Evolutionary conservation across 2,797 vertebrate species (phyloP).

Genomic region (Catharus ustulatus): DNA sequence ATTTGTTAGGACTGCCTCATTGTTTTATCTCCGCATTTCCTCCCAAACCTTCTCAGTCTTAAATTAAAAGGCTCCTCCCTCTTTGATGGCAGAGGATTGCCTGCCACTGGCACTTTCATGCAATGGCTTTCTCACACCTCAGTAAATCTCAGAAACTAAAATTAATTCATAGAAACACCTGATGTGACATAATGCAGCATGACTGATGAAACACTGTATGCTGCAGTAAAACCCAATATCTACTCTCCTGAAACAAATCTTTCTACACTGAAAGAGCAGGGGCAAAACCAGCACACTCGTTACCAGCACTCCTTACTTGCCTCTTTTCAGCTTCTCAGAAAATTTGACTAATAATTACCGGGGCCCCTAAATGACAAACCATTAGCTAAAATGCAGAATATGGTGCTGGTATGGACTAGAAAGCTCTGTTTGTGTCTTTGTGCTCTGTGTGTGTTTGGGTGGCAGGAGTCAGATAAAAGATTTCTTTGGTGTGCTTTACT

Average conservation of each 20-base stretch:
- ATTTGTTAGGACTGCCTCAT: neutral
- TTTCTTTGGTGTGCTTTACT: neutral
- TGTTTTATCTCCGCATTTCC: neutral
- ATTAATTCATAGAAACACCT: constrained; percentile 70
- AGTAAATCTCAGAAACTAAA: constrained; percentile 62
- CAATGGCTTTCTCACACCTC: constrained; percentile 62
- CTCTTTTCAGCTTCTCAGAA: constrained; percentile 15
- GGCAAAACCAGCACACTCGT: neutral
- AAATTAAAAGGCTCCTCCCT: neutral
- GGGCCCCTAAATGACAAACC: neutral
- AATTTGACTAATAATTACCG: constrained; percentile 36
- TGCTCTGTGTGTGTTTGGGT: neutral
- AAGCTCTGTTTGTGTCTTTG: fast-evolving
- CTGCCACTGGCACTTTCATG: constrained; percentile 17
- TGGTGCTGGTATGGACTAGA: neutral
- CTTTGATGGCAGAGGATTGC: neutral
- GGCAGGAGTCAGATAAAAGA: neutral
- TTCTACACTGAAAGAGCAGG: constrained; percentile 31
- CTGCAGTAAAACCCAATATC: constrained; percentile 37
- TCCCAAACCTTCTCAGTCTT: neutral
- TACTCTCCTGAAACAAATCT: constrained; percentile 68
- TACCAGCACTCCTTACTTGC: constrained; percentile 12
- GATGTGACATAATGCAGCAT: constrained; percentile 66
- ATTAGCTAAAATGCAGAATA: constrained; percentile 20
- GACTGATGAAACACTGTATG: constrained; percentile 72